A percentile compares a stretch with the other conserved stretches of the same genome.
phyloP scores from a whole-genome alignment of 2,888 invertebrate genomes.

The Argyra leucocephala region DNA sequence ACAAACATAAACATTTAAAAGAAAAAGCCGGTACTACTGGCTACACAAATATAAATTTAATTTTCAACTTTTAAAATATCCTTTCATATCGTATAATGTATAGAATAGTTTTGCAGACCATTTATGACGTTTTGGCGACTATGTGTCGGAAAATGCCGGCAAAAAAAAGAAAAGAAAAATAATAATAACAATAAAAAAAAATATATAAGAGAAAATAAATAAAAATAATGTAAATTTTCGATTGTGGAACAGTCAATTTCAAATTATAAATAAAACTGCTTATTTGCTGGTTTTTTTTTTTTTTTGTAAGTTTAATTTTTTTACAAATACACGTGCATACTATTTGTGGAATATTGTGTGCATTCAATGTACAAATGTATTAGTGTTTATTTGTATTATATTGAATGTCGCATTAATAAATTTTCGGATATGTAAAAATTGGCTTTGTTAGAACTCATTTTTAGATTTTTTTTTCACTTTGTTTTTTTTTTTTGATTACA shows the following conservation, averaged over 20 bases:
- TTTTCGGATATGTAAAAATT: neutral
- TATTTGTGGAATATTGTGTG: too few species aligned
- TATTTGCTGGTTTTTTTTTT: too few species aligned
- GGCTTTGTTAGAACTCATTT: neutral
- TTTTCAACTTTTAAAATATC: neutral
- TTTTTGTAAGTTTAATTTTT: too few species aligned
- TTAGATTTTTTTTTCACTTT: neutral
- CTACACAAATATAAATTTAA: neutral
- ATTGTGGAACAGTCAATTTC: neutral
- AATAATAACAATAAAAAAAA: neutral
- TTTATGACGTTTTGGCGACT: conserved; percentile 3
- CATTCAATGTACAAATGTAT: too few species aligned
- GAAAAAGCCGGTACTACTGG: neutral
- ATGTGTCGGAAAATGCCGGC: neutral
- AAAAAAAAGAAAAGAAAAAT: neutral
- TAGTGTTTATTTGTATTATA: too few species aligned
- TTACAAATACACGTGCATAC: too few species aligned
- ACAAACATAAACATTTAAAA: too few species aligned
- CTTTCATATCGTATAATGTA: neutral
- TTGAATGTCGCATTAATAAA: conserved; percentile 2
- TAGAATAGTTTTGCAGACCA: conserved; percentile 6
- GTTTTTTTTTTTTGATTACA: too few species aligned
- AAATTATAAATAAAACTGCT: neutral
- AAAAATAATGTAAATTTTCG: too few species aligned
- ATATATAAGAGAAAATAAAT: too few species aligned